Evolutionary conservation across 1,140 invertebrate genomes (phyloP).

Genomic region (Dendrolimus punctatus): DNA sequence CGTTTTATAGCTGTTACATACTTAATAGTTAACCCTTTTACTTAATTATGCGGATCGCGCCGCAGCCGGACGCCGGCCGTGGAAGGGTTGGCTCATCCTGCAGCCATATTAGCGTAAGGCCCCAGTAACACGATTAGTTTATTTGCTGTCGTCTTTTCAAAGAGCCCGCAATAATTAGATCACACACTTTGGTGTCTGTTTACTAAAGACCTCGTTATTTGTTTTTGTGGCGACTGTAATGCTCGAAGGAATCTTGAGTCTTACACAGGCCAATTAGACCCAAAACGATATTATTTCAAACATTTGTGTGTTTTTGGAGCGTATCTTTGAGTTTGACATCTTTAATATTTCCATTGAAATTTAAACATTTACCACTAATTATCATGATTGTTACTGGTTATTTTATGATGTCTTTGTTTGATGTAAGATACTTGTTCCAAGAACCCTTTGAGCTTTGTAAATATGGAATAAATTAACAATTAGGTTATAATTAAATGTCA

Average conservation of each 20-base stretch:
- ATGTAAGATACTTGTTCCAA: too few relatives aligned
- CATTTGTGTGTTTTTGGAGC: background rate
- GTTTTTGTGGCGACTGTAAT: conserved; percentile 4
- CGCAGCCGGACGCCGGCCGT: conserved; percentile 26
- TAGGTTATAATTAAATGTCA: too few relatives aligned
- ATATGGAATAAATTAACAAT: too few relatives aligned
- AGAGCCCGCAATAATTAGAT: conserved; percentile 21
- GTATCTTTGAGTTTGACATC: background rate
- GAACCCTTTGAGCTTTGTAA: too few relatives aligned
- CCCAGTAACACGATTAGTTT: conserved; percentile 46
- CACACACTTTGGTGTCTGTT: conserved; percentile 10
- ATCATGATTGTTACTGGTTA: conserved; percentile 21
- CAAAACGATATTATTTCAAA: too few relatives aligned
- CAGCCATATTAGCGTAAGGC: conserved; percentile 35
- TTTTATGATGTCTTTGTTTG: conserved; percentile 12
- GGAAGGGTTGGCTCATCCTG: conserved; percentile 31
- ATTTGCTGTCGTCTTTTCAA: conserved; percentile 33
- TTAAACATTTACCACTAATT: conserved; percentile 41
- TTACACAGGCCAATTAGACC: too few relatives aligned
- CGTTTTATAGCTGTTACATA: conserved; percentile 60
- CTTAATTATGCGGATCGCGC: conserved; percentile 61
- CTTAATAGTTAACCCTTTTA: conserved; percentile 61
- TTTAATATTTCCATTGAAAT: conserved; percentile 26
- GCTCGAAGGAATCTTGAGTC: background rate
- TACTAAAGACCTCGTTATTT: conserved; percentile 7